Conservation (phyloP, 2,113 vertebrate species). For the Cervus canadensis region DNA sequence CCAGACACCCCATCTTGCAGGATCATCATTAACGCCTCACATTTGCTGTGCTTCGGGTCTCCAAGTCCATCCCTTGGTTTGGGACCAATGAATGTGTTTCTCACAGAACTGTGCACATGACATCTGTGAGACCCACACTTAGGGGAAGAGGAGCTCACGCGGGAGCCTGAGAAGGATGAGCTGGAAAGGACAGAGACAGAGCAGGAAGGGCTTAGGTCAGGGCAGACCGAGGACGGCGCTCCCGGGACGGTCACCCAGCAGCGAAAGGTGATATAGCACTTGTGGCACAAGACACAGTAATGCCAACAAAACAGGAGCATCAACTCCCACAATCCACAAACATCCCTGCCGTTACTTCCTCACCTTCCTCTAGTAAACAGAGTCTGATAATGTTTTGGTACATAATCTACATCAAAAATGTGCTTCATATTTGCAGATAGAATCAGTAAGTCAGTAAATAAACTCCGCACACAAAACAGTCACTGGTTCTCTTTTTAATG, state of each 20-base stretch:
- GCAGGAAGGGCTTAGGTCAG: background rate
- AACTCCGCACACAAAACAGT: background rate
- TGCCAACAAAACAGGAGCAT: background rate
- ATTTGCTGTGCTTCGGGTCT: background rate
- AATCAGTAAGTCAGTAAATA: background rate
- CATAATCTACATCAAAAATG: background rate
- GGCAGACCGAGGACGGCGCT: background rate
- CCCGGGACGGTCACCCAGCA: too few relatives aligned
- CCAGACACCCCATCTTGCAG: background rate
- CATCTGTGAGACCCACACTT: background rate
- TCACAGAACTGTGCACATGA: background rate
- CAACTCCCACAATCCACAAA: background rate
- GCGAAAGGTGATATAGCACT: background rate
- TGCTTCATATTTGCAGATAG: background rate
- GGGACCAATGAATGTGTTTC: background rate
- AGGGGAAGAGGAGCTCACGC: background rate
- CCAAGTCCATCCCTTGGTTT: background rate
- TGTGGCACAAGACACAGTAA: background rate
- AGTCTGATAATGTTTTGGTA: background rate
- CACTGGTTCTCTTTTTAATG: background rate
- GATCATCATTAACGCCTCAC: background rate
- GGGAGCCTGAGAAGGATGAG: background rate
- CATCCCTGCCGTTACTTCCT: background rate
- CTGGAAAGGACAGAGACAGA: too few relatives aligned
- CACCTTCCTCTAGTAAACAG: background rate